phyloP scores from a whole-genome alignment of 2,888 invertebrate species.

The Torymus auratus region DNA sequence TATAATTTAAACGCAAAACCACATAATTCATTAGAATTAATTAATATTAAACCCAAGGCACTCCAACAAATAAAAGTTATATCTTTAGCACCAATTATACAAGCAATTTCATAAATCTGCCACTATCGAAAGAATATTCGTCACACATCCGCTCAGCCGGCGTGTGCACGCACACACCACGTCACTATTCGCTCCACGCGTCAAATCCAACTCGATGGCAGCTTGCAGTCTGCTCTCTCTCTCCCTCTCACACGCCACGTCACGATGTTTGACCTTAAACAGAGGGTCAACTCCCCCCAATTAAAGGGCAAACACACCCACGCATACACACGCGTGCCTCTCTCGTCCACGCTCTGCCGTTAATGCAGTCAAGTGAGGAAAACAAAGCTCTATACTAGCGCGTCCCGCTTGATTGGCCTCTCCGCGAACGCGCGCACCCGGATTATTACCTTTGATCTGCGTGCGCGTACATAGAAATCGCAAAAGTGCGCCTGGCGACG shows the following conservation, averaged over 20 bases:
- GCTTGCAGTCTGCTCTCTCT: neutral
- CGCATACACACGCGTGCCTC: neutral
- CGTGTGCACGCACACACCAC: neutral
- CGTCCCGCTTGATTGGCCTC: constrained; percentile 24
- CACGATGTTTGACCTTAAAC: constrained; percentile 57
- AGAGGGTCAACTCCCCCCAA: constrained; percentile 54
- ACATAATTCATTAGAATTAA: too few species aligned
- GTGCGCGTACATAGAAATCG: constrained; percentile 28
- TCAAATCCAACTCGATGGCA: constrained; percentile 22
- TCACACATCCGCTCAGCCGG: neutral
- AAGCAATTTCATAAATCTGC: too few species aligned
- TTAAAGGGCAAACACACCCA: constrained; percentile 54
- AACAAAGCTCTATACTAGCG: constrained; percentile 35
- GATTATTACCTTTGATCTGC: constrained; percentile 56
- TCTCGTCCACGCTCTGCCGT: constrained; percentile 3
- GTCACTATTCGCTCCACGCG: neutral
- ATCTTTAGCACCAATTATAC: too few species aligned
- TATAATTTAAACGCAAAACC: too few species aligned
- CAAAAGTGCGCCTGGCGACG: constrained; percentile 4
- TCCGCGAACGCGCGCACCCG: too few species aligned
- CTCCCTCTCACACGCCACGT: constrained; percentile 22
- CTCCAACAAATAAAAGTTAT: too few species aligned
- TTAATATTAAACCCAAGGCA: too few species aligned
- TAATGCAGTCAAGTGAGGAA: constrained; percentile 58
- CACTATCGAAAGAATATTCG: too few species aligned